Percentiles rank a stretch among this genome's conserved stretches.
These are phyloP conservation scores for Heteromormyrus szaboi DNA, from an alignment of 2,797 vertebrate species.

Conservation along the genomic window DNA sequence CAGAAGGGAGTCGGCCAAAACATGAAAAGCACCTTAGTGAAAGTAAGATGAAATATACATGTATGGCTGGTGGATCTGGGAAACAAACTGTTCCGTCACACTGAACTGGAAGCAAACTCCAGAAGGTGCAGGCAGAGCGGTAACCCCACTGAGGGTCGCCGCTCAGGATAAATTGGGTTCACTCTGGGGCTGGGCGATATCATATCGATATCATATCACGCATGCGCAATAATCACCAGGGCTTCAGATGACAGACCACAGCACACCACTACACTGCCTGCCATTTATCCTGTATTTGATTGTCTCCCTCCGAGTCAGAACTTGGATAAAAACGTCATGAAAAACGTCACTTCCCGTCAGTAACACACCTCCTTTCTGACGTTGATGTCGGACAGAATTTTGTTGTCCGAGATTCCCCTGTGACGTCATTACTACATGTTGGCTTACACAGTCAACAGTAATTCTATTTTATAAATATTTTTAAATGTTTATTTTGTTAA, in stretches of 20 bases:
- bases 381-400: too few species aligned
- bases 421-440: not conserved
- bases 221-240: too few species aligned
- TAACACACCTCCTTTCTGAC: too few species aligned
- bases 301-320: too few species aligned
- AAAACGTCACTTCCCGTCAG: too few species aligned
- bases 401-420: too few species aligned
- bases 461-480: too few species aligned
- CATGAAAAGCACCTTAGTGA: not conserved
- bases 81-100: not conserved
- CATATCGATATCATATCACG: too few species aligned
- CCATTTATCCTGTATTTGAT: not conserved
- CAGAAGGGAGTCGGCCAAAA: not conserved
- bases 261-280: not conserved
- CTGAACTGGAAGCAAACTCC: not conserved
- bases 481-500: too few species aligned
- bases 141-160: not conserved
- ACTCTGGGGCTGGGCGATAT: not conserved
- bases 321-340: too few species aligned
- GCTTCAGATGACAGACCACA: not conserved
- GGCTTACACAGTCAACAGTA: not conserved
- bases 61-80: not conserved
- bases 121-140: not conserved
- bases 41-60: constrained; percentile 9
- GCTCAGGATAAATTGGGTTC: not conserved